Percentiles rank a stretch among this genome's conserved stretches.
These are phyloP conservation scores for Bradypodion pumilum DNA, from an alignment of 2,797 vertebrate species.

Conservation along the genomic window DNA sequence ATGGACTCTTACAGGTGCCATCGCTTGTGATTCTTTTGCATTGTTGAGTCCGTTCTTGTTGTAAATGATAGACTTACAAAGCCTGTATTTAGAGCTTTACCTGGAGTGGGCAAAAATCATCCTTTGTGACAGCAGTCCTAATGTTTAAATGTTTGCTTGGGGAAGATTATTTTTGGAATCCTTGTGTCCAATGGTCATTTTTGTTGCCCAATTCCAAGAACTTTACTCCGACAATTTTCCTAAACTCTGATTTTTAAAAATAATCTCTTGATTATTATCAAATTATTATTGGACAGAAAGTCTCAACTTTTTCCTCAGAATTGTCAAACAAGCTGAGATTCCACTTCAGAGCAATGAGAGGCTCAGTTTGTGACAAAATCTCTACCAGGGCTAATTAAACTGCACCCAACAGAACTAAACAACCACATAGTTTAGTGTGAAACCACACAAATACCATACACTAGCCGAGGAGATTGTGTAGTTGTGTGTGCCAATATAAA, in stretches of 20 bases:
- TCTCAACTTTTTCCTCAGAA: not conserved
- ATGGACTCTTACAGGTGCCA: no score
- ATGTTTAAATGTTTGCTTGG: no score
- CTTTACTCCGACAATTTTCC: not conserved
- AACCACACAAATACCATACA: not conserved
- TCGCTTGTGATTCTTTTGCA: no score
- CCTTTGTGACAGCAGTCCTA: no score
- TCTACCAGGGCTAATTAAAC: not conserved
- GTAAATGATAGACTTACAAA: no score
- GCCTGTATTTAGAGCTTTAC: no score
- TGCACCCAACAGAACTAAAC: not conserved
- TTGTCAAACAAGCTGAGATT: not conserved
- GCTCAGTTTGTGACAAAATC: not conserved
- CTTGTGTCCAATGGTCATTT: no score
- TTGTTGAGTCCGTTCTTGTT: no score
- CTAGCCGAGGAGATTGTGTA: not conserved
- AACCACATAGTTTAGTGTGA: not conserved
- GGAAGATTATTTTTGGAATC: no score
- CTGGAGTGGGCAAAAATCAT: no score
- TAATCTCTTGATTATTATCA: not conserved
- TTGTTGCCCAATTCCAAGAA: no score
- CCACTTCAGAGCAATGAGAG: not conserved
- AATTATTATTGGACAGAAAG: not conserved
- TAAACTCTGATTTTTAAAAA: not conserved
- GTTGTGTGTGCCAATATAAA: conserved; percentile 28